Evolutionary conservation across 2,113 vertebrate genomes (phyloP).

Genomic region (Cochlearius cochlearius): DNA sequence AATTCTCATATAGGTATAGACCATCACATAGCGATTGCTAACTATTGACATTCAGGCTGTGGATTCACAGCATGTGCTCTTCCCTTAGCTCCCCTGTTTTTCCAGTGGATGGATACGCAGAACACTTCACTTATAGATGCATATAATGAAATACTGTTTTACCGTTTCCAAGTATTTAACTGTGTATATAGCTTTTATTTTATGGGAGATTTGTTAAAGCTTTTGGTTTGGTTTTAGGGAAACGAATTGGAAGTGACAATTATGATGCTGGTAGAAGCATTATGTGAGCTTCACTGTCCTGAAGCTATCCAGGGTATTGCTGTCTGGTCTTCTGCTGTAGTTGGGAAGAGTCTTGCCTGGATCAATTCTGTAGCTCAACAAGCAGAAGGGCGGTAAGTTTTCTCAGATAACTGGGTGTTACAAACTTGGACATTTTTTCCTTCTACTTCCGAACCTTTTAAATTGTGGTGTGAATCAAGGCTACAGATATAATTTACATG

Average conservation of each 20-base stretch:
- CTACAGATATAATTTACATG: neutral
- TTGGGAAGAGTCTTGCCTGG: constrained; percentile 90
- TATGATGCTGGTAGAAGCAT: constrained; percentile 92
- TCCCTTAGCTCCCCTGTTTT: neutral
- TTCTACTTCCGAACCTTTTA: neutral
- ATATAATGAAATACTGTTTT: neutral
- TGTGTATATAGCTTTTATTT: neutral
- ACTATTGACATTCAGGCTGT: neutral
- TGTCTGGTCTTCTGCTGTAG: constrained; percentile 85
- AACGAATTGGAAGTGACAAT: constrained; percentile 92
- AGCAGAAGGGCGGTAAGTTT: constrained; percentile 90
- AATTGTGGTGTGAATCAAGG: neutral
- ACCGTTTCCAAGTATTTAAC: neutral
- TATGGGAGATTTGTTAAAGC: neutral
- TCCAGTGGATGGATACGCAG: neutral
- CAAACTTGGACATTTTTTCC: neutral
- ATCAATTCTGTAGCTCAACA: constrained; percentile 91
- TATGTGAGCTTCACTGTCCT: constrained; percentile 93
- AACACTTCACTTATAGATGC: neutral
- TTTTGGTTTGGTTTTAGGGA: constrained; percentile 73
- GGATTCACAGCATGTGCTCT: neutral
- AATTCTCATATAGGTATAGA: neutral
- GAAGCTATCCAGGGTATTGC: constrained; percentile 96
- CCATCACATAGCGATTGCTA: neutral
- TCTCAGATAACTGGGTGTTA: neutral